Conservation (phyloP, 2,797 vertebrate species). For the Cygnus olor region DNA sequence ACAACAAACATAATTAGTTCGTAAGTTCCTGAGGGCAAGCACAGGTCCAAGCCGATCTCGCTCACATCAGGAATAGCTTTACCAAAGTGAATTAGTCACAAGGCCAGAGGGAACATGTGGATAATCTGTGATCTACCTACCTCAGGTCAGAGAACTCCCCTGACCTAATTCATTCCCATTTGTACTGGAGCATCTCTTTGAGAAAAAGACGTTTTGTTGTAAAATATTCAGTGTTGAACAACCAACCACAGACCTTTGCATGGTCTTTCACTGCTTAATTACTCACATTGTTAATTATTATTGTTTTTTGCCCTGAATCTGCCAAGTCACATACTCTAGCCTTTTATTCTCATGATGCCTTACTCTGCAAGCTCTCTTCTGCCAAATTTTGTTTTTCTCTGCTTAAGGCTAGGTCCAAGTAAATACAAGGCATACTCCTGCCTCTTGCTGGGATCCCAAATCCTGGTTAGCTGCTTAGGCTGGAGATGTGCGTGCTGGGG, state of each 20-base stretch:
- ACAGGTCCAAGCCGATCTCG: constrained; percentile 6
- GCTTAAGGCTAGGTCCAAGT: background rate
- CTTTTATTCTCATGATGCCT: background rate
- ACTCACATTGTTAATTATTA: background rate
- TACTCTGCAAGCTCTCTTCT: background rate
- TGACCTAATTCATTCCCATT: background rate
- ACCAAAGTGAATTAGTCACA: constrained; percentile 46
- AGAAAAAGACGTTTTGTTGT: background rate
- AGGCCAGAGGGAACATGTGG: background rate
- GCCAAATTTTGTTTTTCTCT: background rate
- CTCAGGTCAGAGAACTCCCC: constrained; percentile 23
- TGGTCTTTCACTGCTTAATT: background rate
- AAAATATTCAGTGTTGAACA: background rate
- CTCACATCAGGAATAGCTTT: background rate
- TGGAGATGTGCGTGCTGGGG: accelerated
- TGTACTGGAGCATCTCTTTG: background rate
- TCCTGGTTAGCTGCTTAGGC: accelerated
- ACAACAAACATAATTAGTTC: constrained; percentile 38
- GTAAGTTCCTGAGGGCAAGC: constrained; percentile 24
- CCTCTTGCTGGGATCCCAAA: background rate
- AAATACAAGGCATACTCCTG: background rate
- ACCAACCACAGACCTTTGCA: background rate
- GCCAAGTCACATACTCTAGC: background rate
- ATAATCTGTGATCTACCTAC: background rate
- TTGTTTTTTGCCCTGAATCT: background rate